Percentiles rank a stretch among this genome's conserved stretches.
Conservation (phyloP, 37 sponge, comb jelly and placozoan species). For the Cliona cf. orientalis region DNA sequence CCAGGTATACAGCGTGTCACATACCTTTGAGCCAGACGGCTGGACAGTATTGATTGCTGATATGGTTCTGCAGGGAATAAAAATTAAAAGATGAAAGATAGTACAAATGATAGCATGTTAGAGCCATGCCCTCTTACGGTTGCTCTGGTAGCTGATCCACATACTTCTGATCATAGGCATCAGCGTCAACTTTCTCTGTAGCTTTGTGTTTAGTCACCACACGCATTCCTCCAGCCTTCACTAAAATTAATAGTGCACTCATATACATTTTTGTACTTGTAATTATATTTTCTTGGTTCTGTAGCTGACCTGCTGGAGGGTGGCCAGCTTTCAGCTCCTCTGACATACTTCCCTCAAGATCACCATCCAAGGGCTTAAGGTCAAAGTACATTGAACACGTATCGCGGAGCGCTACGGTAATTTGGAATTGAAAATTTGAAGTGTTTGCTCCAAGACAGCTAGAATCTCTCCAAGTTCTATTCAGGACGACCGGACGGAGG, state of each 20-base stretch:
- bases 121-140: conserved; percentile 14
- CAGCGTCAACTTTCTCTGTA: conserved; percentile 60
- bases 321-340: conserved; percentile 75
- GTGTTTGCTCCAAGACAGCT: not conserved
- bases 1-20: not conserved
- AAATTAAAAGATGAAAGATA: not conserved
- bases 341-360: conserved; percentile 36
- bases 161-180: conserved; percentile 88
- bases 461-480: not conserved
- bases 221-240: conserved; percentile 84
- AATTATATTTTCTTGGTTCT: not conserved
- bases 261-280: not conserved
- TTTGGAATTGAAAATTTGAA: too few species aligned
- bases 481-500: not conserved
- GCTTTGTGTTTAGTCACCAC: conserved; percentile 68
- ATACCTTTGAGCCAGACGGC: not conserved
- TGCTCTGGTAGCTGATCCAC: conserved; percentile 59
- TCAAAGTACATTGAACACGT: too few species aligned
- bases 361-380: not conserved
- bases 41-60: not conserved
- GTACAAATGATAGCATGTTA: not conserved
- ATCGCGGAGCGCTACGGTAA: not conserved
- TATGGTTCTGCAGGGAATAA: conserved; percentile 2
- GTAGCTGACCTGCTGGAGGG: conserved; percentile 77
- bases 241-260: conserved; percentile 9